phyloP scores from a whole-genome alignment of 2,113 vertebrate genomes.

The Sisor rabdophorus region DNA sequence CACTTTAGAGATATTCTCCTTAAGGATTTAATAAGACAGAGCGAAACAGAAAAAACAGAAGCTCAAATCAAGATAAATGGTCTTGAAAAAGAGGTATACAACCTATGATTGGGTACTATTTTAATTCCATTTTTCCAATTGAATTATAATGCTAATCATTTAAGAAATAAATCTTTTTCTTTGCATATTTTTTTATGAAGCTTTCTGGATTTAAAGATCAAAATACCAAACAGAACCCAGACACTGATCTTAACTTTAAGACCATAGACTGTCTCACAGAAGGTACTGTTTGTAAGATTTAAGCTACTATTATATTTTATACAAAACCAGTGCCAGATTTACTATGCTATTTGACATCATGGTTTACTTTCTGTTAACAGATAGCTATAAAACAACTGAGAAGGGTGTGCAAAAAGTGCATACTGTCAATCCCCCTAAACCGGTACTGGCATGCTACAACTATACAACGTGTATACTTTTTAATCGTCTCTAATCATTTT shows the following conservation, averaged over 20 bases:
- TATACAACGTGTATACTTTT: background rate
- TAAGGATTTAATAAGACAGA: conserved; percentile 46
- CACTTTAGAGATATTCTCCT: conserved; percentile 54
- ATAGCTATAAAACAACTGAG: conserved; percentile 35
- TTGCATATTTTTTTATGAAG: conserved; percentile 37
- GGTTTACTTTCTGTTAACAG: conserved; percentile 47
- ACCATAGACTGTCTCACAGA: conserved; percentile 45
- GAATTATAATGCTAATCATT: background rate
- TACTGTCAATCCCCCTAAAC: conserved; percentile 32
- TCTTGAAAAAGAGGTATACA: conserved; percentile 56
- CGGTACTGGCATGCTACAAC: conserved; percentile 44
- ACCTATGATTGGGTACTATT: background rate
- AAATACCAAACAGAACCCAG: background rate
- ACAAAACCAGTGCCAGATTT: background rate
- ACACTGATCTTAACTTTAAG: background rate
- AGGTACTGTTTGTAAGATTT: conserved; percentile 38
- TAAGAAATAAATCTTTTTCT: background rate
- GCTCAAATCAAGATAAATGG: conserved; percentile 53
- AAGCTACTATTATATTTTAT: background rate
- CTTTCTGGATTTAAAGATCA: conserved; percentile 47
- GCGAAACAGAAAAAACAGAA: conserved; percentile 52
- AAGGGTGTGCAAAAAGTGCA: conserved; percentile 47
- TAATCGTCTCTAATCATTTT: background rate
- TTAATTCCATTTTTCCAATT: too few relatives aligned
- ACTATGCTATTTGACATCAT: background rate